Evolutionary conservation across 1,140 invertebrate genomes (phyloP).

Genomic region (Monomorium pharaonis): DNA sequence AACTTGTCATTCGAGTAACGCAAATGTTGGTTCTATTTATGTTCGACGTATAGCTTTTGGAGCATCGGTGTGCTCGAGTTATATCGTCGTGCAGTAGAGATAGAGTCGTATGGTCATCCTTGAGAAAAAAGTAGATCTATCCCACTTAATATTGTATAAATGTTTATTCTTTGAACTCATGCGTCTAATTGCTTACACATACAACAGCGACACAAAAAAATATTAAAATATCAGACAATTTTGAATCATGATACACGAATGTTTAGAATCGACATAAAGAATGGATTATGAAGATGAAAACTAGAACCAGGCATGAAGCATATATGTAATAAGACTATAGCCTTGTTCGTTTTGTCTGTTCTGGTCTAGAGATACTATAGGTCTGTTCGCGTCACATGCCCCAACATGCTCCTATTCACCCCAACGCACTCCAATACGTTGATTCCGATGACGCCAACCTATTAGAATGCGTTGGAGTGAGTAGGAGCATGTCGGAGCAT

Average conservation of each 20-base stretch:
- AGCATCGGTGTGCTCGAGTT: not conserved
- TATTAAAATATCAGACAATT: not conserved
- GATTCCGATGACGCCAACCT: too few species aligned
- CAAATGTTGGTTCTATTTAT: not conserved
- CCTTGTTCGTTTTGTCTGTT: too few species aligned
- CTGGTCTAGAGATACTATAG: too few species aligned
- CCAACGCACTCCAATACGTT: too few species aligned
- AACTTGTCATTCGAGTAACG: not conserved
- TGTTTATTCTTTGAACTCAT: not conserved
- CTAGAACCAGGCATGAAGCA: too few species aligned
- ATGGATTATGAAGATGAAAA: too few species aligned
- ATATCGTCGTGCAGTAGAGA: not conserved
- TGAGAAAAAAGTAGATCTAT: not conserved
- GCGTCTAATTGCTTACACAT: not conserved
- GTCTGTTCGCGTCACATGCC: too few species aligned
- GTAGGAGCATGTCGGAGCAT: too few species aligned
- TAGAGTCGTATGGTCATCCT: not conserved
- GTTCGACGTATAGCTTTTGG: not conserved
- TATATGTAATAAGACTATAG: too few species aligned
- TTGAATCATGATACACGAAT: not conserved
- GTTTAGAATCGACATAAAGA: not conserved
- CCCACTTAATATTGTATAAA: not conserved
- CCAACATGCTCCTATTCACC: too few species aligned
- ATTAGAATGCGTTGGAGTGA: too few species aligned
- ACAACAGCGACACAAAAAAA: conserved; percentile 8